These are phyloP conservation scores for Epizoanthus ramosus DNA, from an alignment of 92 coral and sea anemone genomes.

Conservation along the genomic window DNA sequence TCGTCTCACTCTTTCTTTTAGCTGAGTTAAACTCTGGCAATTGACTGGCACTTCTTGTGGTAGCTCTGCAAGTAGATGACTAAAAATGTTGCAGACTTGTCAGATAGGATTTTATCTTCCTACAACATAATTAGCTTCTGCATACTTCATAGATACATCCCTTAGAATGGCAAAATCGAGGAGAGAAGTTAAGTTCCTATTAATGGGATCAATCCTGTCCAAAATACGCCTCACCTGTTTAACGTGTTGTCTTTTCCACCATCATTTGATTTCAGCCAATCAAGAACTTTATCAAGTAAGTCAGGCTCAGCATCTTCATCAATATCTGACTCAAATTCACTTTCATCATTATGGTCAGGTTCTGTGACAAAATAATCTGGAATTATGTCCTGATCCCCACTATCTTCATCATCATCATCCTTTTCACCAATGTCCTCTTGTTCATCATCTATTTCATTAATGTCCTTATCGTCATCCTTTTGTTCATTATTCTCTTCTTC, in stretches of 20 bases:
- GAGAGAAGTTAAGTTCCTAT: constrained; percentile 14
- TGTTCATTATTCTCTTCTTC: too few species aligned
- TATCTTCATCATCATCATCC: constrained; percentile 16
- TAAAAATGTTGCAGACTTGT: constrained; percentile 33
- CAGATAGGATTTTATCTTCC: constrained; percentile 41
- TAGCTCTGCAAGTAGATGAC: constrained; percentile 25
- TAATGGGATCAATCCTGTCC: constrained; percentile 22
- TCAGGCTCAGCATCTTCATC: constrained; percentile 7
- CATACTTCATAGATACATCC: constrained; percentile 24
- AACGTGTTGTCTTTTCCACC: constrained; percentile 60
- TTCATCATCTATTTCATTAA: constrained; percentile 2
- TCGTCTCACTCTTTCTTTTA: constrained; percentile 3
- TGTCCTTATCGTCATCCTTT: not conserved
- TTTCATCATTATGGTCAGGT: constrained; percentile 14
- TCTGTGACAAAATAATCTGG: constrained; percentile 1
- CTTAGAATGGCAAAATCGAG: constrained; percentile 30
- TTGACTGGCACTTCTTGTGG: constrained; percentile 25
- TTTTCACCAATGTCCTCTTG: too few species aligned
- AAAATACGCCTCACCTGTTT: constrained; percentile 41
- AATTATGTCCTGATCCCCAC: constrained; percentile 1
- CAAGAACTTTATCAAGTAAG: constrained; percentile 39
- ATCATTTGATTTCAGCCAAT: constrained; percentile 61
- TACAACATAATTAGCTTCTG: constrained; percentile 29
- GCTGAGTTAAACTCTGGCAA: not conserved
- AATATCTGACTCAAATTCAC: not conserved